phyloP scores from a whole-genome alignment of 1,140 invertebrate species.

The Drosophila jambulina region DNA sequence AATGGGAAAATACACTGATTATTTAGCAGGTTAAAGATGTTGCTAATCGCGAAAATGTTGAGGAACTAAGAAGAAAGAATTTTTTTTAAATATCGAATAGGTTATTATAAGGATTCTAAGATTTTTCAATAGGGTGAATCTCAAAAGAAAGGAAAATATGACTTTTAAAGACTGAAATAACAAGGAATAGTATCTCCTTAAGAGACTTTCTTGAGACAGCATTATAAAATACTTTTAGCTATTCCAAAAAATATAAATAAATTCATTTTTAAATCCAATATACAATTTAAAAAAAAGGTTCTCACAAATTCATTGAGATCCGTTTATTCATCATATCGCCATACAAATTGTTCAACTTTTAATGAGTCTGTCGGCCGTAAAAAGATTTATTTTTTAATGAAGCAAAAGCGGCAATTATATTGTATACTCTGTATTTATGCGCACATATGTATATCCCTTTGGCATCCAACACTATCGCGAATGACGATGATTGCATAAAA shows the following conservation, averaged over 20 bases:
- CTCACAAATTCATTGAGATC: not conserved
- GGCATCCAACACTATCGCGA: slow-evolving; percentile 33
- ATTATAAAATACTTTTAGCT: not conserved
- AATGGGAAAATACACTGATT: not conserved
- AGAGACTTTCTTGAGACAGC: no score
- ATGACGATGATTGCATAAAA: slow-evolving; percentile 61
- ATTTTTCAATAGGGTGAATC: no score
- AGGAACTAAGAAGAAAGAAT: no score
- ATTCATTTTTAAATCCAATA: slow-evolving; percentile 1
- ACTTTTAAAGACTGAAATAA: no score
- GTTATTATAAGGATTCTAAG: no score
- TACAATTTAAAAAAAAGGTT: not conserved
- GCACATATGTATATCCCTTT: slow-evolving; percentile 24
- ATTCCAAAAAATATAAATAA: not conserved
- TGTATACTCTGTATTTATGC: slow-evolving; percentile 32
- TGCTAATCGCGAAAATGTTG: no score
- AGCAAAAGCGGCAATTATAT: slow-evolving; percentile 75
- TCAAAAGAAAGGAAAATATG: no score
- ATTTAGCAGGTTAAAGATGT: not conserved
- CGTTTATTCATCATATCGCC: not conserved
- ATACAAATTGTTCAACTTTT: slow-evolving; percentile 40
- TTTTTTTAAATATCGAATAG: no score
- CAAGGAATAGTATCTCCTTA: no score
- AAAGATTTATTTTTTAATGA: slow-evolving; percentile 65
- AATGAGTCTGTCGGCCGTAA: slow-evolving; percentile 58